phyloP scores from a whole-genome alignment of 2,888 invertebrate species.

The Nycteola revayana region DNA sequence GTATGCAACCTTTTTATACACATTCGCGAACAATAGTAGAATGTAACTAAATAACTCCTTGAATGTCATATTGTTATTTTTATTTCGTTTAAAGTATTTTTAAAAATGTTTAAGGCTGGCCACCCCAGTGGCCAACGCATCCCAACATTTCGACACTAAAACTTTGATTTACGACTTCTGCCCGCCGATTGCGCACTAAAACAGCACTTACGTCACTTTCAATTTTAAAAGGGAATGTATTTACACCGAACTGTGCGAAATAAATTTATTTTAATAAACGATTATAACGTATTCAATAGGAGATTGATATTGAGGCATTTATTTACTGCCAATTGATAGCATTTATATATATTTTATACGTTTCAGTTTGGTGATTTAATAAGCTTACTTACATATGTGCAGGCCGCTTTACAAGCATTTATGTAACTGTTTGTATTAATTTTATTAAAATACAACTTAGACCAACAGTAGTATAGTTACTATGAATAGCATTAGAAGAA shows the following conservation, averaged over 20 bases:
- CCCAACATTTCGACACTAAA: slow-evolving; percentile 81
- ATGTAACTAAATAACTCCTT: slow-evolving; percentile 55
- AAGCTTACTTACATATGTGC: too few species aligned
- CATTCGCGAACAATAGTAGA: slow-evolving; percentile 65
- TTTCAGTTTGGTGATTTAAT: too few species aligned
- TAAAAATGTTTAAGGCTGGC: slow-evolving; percentile 59
- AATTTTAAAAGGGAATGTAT: slow-evolving; percentile 70
- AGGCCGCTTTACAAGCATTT: too few species aligned
- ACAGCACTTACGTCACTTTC: slow-evolving; percentile 81
- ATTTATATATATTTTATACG: too few species aligned
- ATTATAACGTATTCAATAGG: too few species aligned
- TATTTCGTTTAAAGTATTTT: slow-evolving; percentile 51
- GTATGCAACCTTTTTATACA: slow-evolving; percentile 42
- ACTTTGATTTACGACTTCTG: slow-evolving; percentile 79
- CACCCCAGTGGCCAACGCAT: slow-evolving; percentile 80
- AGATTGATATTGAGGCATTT: too few species aligned
- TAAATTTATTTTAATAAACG: too few species aligned
- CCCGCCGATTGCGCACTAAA: slow-evolving; percentile 80
- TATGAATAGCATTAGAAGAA: too few species aligned
- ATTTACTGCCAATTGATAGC: too few species aligned
- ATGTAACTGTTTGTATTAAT: too few species aligned
- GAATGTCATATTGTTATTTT: slow-evolving; percentile 75
- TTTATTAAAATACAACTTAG: too few species aligned
- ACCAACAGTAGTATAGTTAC: too few species aligned
- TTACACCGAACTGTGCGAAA: slow-evolving; percentile 47